Base-by-base conservation (phyloP, 2,113 vertebrate species). In the Hipposideros armiger region DNA sequence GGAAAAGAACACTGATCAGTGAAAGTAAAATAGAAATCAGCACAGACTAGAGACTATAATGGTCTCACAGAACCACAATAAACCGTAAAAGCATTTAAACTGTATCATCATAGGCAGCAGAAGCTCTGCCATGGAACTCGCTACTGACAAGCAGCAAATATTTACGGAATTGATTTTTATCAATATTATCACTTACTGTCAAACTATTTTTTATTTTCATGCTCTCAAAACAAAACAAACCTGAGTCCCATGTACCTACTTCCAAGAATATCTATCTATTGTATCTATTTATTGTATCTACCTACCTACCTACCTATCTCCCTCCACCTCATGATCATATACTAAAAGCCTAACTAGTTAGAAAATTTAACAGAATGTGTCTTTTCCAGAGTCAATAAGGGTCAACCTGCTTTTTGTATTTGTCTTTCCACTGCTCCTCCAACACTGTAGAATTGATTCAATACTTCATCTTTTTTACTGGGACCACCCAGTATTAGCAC, bases 341-440 rank as follows among this genome's bases (percentile, higher is more conserved):
- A 42, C 14, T 42, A 62, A 82, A 89, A 58, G 24, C 15, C 42
- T 74, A 56, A 70, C 3, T 54, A 26, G 77, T 47, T 87, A 92
- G 64, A 58, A 91, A 84, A 70, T 60, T 69, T 19, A 78, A 96
- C 11, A 19, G 86, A 97, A 81, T 47, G 64, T 45, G 0, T 98
- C 96, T 97, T 87, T 92, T 40, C 66, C 83, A 92, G 47, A 1
- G n/a, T 70, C 90, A 87, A 70, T 24, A 84, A 78, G 0, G 2
- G 19, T 5, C 92, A 56, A 88, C 32, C 2, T 60, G 36, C 36
- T 89, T 17, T 47, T 93, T 85, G 28, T 82, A 78, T 97, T 96
- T 95, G 93, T 96, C 95, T 87, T 90, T 77, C 66, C 92, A 81
- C 1, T 20, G 80, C 56, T 96, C 45, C 50, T 96, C 58, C 91